Evolutionary conservation across 2,888 invertebrate genomes (phyloP).

Genomic region (Cremastinae sp.): DNA sequence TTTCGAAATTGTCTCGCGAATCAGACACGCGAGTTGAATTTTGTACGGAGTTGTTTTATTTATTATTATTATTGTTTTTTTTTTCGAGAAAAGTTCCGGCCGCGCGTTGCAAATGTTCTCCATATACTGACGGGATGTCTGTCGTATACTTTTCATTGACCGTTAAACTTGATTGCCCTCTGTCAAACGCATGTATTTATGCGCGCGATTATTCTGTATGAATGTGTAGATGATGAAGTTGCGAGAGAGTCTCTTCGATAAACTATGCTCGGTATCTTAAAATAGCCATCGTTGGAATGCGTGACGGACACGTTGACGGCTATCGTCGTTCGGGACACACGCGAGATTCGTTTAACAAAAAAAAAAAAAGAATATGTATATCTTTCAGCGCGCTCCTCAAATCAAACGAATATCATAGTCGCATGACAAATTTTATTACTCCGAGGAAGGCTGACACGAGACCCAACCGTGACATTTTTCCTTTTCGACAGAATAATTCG

Average conservation of each 20-base stretch:
- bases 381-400: too few relatives aligned
- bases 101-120: too few relatives aligned
- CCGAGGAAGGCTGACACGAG: too few relatives aligned
- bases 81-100: too few relatives aligned
- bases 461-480: too few relatives aligned
- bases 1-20: slow-evolving; percentile 6
- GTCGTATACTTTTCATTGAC: too few relatives aligned
- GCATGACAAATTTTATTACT: too few relatives aligned
- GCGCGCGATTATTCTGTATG: slow-evolving; percentile 1
- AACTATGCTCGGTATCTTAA: slow-evolving; percentile 59
- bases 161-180: too few relatives aligned
- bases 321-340: slow-evolving; percentile 33
- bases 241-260: slow-evolving; percentile 40
- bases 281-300: slow-evolving; percentile 61
- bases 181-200: neutral
- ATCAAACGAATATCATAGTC: too few relatives aligned
- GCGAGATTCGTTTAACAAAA: slow-evolving; percentile 14
- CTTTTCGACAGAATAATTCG: too few relatives aligned
- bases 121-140: too few relatives aligned
- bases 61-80: too few relatives aligned
- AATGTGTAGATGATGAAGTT: slow-evolving; percentile 7
- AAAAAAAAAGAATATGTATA: slow-evolving; percentile 23
- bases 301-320: slow-evolving; percentile 60
- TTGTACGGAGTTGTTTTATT: neutral
- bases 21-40: neutral